phyloP scores from a whole-genome alignment of 2,888 invertebrate genomes.

The Cephus spinipes region DNA sequence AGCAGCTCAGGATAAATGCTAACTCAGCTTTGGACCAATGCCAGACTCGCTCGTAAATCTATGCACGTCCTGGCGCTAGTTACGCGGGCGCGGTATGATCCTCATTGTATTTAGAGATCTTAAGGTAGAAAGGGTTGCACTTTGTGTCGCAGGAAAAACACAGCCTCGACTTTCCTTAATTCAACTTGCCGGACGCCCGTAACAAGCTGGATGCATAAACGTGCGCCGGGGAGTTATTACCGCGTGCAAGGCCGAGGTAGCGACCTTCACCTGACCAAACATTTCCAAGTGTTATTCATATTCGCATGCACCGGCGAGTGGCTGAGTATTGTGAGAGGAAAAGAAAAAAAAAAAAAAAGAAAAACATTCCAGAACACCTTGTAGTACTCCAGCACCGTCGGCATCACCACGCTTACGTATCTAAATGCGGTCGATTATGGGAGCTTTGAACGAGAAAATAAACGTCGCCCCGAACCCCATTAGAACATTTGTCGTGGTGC shows the following conservation, averaged over 20 bases:
- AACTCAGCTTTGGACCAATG: constrained; percentile 51
- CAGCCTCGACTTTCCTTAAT: constrained; percentile 8
- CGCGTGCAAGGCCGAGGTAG: constrained; percentile 40
- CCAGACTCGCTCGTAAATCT: constrained; percentile 57
- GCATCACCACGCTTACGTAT: constrained; percentile 18
- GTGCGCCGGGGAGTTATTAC: constrained; percentile 17
- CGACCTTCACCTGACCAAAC: constrained; percentile 45
- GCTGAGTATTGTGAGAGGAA: no score
- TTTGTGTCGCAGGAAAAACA: background rate
- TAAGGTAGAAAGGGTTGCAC: background rate
- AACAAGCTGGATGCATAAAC: background rate
- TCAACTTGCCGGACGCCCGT: constrained; percentile 1
- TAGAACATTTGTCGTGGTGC: constrained; percentile 4
- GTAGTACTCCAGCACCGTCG: no score
- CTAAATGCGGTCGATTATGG: constrained; percentile 12
- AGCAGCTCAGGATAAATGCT: constrained; percentile 51
- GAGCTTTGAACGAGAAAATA: background rate
- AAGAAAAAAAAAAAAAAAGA: no score
- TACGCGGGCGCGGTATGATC: constrained; percentile 34
- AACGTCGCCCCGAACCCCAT: background rate
- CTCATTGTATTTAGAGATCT: background rate
- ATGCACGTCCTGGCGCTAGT: constrained; percentile 51
- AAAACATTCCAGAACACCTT: no score
- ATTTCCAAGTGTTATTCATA: background rate
- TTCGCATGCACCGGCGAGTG: background rate